phyloP scores from a whole-genome alignment of 2,113 vertebrate genomes.

The Callopanchax toddi region DNA sequence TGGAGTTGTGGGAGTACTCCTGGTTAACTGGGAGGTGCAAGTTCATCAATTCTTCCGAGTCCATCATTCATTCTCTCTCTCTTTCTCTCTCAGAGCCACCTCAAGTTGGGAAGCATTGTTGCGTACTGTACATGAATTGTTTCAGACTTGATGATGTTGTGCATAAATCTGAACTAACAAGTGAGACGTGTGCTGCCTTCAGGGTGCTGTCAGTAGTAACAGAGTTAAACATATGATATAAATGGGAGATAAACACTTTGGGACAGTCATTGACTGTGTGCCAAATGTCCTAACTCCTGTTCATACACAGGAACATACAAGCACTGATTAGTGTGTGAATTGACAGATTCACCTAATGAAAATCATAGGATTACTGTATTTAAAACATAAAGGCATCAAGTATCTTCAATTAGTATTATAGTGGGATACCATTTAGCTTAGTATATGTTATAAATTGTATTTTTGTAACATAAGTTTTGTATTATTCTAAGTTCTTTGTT shows the following conservation, averaged over 20 bases:
- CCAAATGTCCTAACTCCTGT: slow-evolving; percentile 24
- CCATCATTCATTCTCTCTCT: too few species aligned
- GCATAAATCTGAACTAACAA: slow-evolving; percentile 42
- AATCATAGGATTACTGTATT: too few species aligned
- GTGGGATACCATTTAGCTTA: too few species aligned
- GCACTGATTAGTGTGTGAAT: slow-evolving; percentile 19
- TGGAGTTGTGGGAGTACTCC: slow-evolving; percentile 45
- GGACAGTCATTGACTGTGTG: slow-evolving; percentile 29
- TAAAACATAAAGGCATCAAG: too few species aligned
- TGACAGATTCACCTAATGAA: slow-evolving; percentile 21
- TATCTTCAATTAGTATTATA: too few species aligned
- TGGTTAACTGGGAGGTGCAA: slow-evolving; percentile 37
- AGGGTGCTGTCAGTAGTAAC: slow-evolving; percentile 38
- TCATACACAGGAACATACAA: slow-evolving; percentile 12
- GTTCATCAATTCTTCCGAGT: slow-evolving; percentile 36
- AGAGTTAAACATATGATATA: slow-evolving; percentile 36
- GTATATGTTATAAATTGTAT: too few species aligned
- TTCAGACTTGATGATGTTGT: slow-evolving; percentile 11
- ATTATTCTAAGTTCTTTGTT: too few species aligned
- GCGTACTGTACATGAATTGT: slow-evolving; percentile 27
- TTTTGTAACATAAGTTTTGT: too few species aligned
- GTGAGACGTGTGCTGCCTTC: slow-evolving; percentile 37
- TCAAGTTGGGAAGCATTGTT: slow-evolving; percentile 33
- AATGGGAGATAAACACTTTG: slow-evolving; percentile 42
- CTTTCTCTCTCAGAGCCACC: slow-evolving; percentile 27